phyloP scores from a whole-genome alignment of 2,888 invertebrate species.

The Ophonus ardosiacus region DNA sequence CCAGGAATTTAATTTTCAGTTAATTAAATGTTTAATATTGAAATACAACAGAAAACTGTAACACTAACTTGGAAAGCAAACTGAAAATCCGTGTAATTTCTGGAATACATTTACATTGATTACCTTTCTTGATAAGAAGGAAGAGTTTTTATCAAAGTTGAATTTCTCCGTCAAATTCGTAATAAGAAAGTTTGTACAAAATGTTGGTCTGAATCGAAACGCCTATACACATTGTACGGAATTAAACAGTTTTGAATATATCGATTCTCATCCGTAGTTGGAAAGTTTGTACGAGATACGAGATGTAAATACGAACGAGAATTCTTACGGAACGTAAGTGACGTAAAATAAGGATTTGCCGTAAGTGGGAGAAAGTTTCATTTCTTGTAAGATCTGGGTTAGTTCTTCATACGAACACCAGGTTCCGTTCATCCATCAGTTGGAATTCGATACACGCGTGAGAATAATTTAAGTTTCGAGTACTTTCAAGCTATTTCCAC shows the following conservation, averaged over 20 bases:
- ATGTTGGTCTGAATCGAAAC: slow-evolving; percentile 34
- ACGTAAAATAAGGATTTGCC: slow-evolving; percentile 46
- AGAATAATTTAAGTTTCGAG: slow-evolving; percentile 42
- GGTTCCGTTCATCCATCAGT: slow-evolving; percentile 9
- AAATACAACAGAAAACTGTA: not conserved
- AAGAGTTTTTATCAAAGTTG: slow-evolving; percentile 51
- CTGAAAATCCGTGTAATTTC: slow-evolving; percentile 35
- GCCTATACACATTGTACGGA: slow-evolving; percentile 51
- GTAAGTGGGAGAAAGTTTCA: slow-evolving; percentile 37
- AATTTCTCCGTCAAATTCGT: slow-evolving; percentile 47
- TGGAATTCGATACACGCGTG: slow-evolving; percentile 24
- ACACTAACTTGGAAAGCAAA: slow-evolving; percentile 5
- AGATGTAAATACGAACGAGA: slow-evolving; percentile 33
- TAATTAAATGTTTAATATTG: not conserved
- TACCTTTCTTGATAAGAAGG: slow-evolving; percentile 41
- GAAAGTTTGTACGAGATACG: slow-evolving; percentile 26
- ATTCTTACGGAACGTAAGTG: slow-evolving; percentile 41
- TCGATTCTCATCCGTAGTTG: slow-evolving; percentile 40
- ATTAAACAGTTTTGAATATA: slow-evolving; percentile 57
- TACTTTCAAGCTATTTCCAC: not conserved
- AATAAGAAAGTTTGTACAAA: slow-evolving; percentile 56
- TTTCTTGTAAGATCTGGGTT: slow-evolving; percentile 10
- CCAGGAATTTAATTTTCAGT: not conserved
- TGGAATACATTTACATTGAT: slow-evolving; percentile 39
- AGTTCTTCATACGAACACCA: slow-evolving; percentile 32